phyloP scores from a whole-genome alignment of 2,888 invertebrate genomes.

The Epicampocera succincta region DNA sequence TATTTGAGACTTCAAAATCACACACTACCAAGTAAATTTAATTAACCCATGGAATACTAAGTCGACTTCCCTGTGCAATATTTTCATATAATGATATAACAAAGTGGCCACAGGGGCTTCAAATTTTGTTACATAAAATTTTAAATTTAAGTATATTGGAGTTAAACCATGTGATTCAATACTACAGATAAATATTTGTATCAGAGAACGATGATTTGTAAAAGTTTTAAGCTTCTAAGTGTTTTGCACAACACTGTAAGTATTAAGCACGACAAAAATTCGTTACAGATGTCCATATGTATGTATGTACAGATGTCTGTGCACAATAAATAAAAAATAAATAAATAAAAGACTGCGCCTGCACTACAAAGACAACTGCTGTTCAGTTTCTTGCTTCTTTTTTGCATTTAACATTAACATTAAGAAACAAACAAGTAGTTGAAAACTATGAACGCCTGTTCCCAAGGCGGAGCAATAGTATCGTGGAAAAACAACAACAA shows the following conservation, averaged over 20 bases:
- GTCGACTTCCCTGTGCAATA: too few relatives aligned
- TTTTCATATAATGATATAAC: too few relatives aligned
- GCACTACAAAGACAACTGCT: conserved; percentile 34
- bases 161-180: too few relatives aligned
- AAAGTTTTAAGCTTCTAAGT: too few relatives aligned
- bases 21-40: too few relatives aligned
- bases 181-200: too few relatives aligned
- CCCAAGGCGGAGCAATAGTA: conserved; percentile 78
- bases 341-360: conserved; percentile 13
- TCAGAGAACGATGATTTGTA: too few relatives aligned
- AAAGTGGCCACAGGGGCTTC: too few relatives aligned
- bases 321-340: conserved; percentile 3
- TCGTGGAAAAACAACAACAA: conserved; percentile 77
- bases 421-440: conserved; percentile 30
- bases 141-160: too few relatives aligned
- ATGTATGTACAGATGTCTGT: background rate
- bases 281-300: background rate
- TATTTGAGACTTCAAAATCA: too few relatives aligned
- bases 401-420: conserved; percentile 24
- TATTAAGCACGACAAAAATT: background rate
- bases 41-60: too few relatives aligned
- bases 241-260: conserved; percentile 8
- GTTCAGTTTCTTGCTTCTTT: conserved; percentile 6
- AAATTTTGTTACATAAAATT: too few relatives aligned
- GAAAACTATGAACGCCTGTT: conserved; percentile 77